phyloP scores from a whole-genome alignment of 2,797 vertebrate genomes.

The Setipinna tenuifilis region DNA sequence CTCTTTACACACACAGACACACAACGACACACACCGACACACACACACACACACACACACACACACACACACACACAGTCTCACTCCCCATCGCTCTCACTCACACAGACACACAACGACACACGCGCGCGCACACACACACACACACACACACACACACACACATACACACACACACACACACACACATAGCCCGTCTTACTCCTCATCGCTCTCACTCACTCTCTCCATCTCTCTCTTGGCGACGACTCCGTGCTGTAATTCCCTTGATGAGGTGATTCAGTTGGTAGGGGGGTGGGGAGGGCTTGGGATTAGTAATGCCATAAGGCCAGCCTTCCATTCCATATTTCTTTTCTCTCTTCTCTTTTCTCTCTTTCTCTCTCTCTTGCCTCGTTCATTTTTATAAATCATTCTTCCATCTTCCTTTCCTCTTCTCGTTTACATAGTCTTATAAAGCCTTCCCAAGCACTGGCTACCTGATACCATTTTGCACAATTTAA shows the following conservation, averaged over 20 bases:
- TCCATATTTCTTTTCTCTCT: not conserved
- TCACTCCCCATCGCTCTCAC: not conserved
- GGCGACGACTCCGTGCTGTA: not conserved
- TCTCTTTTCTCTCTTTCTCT: not conserved
- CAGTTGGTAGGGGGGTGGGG: not conserved
- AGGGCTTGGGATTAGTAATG: not conserved
- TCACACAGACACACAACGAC: not conserved
- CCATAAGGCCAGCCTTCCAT: not conserved
- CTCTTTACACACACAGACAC: conserved; percentile 8
- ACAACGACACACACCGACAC: not conserved
- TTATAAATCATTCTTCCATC: not conserved
- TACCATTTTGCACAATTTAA: not conserved
- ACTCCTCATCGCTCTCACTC: not conserved
- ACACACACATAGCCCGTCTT: not conserved
- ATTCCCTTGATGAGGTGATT: conserved; percentile 10
- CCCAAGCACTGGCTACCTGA: not conserved
- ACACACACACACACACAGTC: not conserved
- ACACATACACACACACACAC: not conserved
- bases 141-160: not conserved
- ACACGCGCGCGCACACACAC: not conserved
- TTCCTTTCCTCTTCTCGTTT: not conserved
- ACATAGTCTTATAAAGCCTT: not conserved
- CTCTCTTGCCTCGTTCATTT: not conserved
- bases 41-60: not conserved
- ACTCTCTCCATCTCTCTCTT: not conserved